Conservation (phyloP, 2,888 invertebrate genomes). For the Stenolophus ochropezus region DNA sequence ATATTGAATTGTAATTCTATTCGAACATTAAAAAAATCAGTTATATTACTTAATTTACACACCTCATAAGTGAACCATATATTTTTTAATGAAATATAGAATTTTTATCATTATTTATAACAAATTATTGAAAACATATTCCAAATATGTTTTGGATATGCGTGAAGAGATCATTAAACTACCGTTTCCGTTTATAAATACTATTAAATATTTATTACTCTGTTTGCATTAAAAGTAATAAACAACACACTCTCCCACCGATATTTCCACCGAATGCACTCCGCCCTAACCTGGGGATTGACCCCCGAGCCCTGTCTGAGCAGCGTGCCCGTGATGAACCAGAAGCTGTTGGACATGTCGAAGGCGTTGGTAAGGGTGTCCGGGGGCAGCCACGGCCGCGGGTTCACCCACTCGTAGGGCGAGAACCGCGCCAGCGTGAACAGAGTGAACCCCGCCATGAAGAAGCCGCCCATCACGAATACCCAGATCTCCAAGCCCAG, state of each 20-base stretch:
- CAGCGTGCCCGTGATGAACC: conserved; percentile 81
- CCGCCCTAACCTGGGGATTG: conserved; percentile 75
- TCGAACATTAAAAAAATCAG: too few relatives aligned
- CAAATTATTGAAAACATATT: too few relatives aligned
- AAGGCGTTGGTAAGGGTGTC: conserved; percentile 76
- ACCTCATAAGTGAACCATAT: too few relatives aligned
- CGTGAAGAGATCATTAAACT: too few relatives aligned
- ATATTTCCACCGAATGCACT: not conserved
- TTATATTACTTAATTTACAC: too few relatives aligned
- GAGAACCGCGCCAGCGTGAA: conserved; percentile 78
- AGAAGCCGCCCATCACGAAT: conserved; percentile 77
- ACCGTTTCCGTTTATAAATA: too few relatives aligned
- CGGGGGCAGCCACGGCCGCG: conserved; percentile 70
- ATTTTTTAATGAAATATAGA: too few relatives aligned
- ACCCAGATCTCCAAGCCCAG: conserved; percentile 81
- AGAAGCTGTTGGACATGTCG: conserved; percentile 79
- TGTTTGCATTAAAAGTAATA: too few relatives aligned
- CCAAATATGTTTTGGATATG: too few relatives aligned
- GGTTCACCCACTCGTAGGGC: conserved; percentile 79
- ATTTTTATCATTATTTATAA: too few relatives aligned
- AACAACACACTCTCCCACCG: not conserved
- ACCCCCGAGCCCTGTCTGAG: conserved; percentile 79
- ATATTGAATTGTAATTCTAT: too few relatives aligned
- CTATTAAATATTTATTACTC: too few relatives aligned
- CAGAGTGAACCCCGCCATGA: conserved; percentile 77